Base-by-base conservation (phyloP, 2,797 vertebrate species). In the Clarias pachynema region DNA sequence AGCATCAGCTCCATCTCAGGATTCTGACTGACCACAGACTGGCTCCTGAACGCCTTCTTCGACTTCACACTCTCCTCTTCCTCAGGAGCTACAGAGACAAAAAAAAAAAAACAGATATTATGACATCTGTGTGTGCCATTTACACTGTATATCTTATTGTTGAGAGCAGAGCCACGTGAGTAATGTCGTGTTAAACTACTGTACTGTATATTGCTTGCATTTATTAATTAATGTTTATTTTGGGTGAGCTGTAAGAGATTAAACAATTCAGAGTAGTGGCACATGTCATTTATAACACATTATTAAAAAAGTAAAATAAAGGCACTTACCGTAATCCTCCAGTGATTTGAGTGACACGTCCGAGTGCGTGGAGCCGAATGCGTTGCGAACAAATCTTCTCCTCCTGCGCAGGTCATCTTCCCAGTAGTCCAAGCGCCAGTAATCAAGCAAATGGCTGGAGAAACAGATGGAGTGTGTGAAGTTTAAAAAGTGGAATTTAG, bases 341-440 rank as follows among this genome's bases (percentile, higher is more conserved):
- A 98, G 94, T 20, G 96, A 87, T 93, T 97, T 99, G 83, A 98
- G 96, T 3, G 95, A 90, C 31, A 96, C 95, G 74, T 99, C 98
- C 1, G 97, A 92, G 31, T 99, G 98, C 86, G 97, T 98, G 82
- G 97, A 99, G 65, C 98, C 98, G 87, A 99, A 99, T 20, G 98
- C 97, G 66, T 99, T 99, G 74, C 98, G 97, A 81, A 99, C 98
- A 63, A 99, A 99, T 89, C 98, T 95, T 86, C 98, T 95, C 90
- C 98, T 96, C 81, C 98, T 95, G 86, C 98, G 96, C 89, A 99
- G 93, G 91, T 99, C 98, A 5, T 99, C 98, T 93, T 99, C 98
- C 98, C 98, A 99, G 94, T 99, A 99, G 94, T 99, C 98, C 90
- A 99, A 93, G 84, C 98, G 97, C 98, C 98, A 99, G 94, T 98